A percentile compares a stretch with the other conserved stretches of the same genome.
These are phyloP conservation scores for Hypothenemus hampei DNA, from an alignment of 1,140 invertebrate genomes.

Conservation along the genomic window DNA sequence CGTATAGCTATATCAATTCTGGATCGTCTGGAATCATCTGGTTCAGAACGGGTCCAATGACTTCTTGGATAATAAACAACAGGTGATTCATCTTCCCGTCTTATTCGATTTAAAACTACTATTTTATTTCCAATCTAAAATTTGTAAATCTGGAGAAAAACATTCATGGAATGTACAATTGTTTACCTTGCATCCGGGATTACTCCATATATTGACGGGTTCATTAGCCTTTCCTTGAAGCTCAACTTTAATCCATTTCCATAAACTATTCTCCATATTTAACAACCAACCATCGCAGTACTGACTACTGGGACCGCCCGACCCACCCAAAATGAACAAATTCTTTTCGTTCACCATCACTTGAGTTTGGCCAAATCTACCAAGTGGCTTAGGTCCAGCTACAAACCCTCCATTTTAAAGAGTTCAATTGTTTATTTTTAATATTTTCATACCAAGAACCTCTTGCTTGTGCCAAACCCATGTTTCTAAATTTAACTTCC, in stretches of 20 bases:
- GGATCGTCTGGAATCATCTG: slow-evolving; percentile 32
- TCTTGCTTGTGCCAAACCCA: slow-evolving; percentile 72
- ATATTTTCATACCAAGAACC: slow-evolving; percentile 40
- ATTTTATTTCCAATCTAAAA: slow-evolving; percentile 58
- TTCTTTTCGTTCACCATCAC: slow-evolving; percentile 64
- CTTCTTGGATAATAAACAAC: slow-evolving; percentile 40
- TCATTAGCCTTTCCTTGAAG: slow-evolving; percentile 71
- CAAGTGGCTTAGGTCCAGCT: slow-evolving; percentile 59
- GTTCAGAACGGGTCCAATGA: slow-evolving; percentile 27
- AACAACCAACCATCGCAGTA: slow-evolving; percentile 62
- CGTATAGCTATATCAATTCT: slow-evolving; percentile 33
- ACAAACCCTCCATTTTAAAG: background rate
- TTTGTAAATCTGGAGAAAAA: slow-evolving; percentile 1
- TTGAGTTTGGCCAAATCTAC: slow-evolving; percentile 88
- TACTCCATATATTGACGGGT: slow-evolving; percentile 85
- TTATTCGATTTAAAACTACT: slow-evolving; percentile 57
- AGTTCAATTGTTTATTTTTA: background rate
- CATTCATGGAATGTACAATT: background rate
- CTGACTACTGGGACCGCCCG: slow-evolving; percentile 52
- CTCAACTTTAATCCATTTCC: slow-evolving; percentile 77
- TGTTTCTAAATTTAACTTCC: slow-evolving; percentile 78
- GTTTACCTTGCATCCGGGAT: slow-evolving; percentile 79
- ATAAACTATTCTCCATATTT: slow-evolving; percentile 59
- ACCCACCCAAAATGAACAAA: slow-evolving; percentile 68
- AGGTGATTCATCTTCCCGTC: slow-evolving; percentile 45